These are phyloP conservation scores for Pachyramphus minor DNA, from an alignment of 2,113 vertebrate species.

Conservation along the genomic window DNA sequence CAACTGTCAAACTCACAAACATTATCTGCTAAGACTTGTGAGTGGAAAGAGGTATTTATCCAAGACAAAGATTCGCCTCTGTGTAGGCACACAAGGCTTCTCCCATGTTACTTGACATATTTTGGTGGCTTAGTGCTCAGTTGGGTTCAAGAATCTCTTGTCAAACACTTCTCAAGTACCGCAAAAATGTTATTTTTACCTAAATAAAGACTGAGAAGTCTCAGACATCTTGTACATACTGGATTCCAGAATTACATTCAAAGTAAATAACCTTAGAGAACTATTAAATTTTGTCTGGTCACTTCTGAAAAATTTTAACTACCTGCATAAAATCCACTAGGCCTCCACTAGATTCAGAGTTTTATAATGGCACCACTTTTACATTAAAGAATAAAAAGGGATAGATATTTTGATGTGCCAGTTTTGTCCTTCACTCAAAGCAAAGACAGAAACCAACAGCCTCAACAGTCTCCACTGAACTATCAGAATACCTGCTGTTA, in stretches of 20 bases:
- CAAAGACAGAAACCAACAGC: not conserved
- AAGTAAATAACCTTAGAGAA: not conserved
- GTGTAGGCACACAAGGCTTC: not conserved
- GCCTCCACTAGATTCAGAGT: not conserved
- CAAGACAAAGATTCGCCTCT: not conserved
- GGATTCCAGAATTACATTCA: not conserved
- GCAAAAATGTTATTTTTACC: not conserved
- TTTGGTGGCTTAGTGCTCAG: not conserved
- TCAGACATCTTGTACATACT: not conserved
- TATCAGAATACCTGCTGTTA: not conserved
- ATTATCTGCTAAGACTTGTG: not conserved
- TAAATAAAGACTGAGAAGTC: not conserved
- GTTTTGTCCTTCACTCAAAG: not conserved
- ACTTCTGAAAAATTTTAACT: not conserved
- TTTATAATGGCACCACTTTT: not conserved
- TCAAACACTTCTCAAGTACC: not conserved
- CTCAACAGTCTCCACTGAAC: not conserved
- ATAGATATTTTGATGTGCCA: not conserved
- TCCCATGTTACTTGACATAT: not conserved
- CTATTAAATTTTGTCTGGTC: too few relatives aligned
- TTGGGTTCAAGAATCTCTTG: rapidly evolving
- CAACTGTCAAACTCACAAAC: not conserved
- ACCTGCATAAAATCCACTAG: not conserved
- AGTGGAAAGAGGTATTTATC: not conserved
- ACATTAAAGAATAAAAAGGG: not conserved